These are phyloP conservation scores for Bilobella aurantiaca DNA, from an alignment of 1,140 invertebrate species.

Conservation along the genomic window DNA sequence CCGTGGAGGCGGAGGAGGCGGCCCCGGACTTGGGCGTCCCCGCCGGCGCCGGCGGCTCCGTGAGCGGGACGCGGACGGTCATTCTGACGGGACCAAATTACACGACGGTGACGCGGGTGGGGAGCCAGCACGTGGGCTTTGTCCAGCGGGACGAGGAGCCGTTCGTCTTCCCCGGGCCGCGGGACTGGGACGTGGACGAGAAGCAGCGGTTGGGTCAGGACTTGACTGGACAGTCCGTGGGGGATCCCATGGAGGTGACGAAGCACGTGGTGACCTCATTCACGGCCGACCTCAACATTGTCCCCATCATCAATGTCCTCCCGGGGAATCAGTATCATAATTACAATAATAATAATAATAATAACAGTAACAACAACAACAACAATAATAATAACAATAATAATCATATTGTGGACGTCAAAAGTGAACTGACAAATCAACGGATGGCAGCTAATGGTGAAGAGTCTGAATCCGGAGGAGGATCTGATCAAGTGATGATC, in stretches of 20 bases:
- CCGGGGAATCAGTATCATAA: conserved; percentile 35
- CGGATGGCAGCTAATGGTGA: too few relatives aligned
- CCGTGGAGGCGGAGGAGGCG: conserved; percentile 27
- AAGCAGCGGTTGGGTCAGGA: conserved; percentile 50
- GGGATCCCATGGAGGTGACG: conserved; percentile 41
- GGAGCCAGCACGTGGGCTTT: conserved; percentile 60
- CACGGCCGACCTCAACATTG: conserved; percentile 66
- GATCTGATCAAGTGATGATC: too few relatives aligned
- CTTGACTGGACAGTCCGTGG: conserved; percentile 45
- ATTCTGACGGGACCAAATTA: conserved; percentile 62
- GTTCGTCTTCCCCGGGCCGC: conserved; percentile 55
- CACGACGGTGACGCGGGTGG: conserved; percentile 61
- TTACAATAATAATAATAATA: conserved; percentile 11
- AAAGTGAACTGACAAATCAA: too few relatives aligned
- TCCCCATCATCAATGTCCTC: conserved; percentile 66
- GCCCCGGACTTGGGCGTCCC: conserved; percentile 53
- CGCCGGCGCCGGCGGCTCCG: conserved; percentile 44
- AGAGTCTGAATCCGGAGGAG: too few relatives aligned
- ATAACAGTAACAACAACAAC: too few relatives aligned
- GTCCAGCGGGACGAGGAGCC: conserved; percentile 62
- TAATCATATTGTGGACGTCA: too few relatives aligned
- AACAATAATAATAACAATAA: too few relatives aligned
- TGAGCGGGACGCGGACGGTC: conserved; percentile 54
- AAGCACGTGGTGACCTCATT: conserved; percentile 60
- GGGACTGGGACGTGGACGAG: conserved; percentile 59